phyloP scores from a whole-genome alignment of 2,797 vertebrate genomes.

The Trichosurus vulpecula region DNA sequence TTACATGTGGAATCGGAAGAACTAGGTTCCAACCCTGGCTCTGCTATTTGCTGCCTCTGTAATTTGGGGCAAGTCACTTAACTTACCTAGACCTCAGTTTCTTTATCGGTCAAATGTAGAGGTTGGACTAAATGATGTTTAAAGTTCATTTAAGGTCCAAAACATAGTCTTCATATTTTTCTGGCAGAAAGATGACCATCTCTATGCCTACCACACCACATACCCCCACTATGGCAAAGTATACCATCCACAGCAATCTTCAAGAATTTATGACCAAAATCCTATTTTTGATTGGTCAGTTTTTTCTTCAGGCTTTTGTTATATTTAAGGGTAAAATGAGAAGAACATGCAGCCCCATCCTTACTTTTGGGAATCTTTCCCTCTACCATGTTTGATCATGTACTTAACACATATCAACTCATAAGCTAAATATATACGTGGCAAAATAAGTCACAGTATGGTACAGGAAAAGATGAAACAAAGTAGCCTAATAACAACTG shows the following conservation, averaged over 20 bases:
- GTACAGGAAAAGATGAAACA: conserved; percentile 27
- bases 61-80: neutral
- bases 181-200: neutral
- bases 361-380: conserved; percentile 32
- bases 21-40: neutral
- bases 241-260: neutral
- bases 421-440: conserved; percentile 32
- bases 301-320: neutral
- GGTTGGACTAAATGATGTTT: neutral
- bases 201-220: neutral
- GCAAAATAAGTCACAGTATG: conserved; percentile 21
- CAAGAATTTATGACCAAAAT: conserved; percentile 12
- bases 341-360: conserved; percentile 42
- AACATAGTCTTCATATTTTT: neutral
- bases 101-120: neutral
- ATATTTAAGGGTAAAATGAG: neutral
- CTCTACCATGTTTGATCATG: conserved; percentile 21
- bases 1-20: neutral
- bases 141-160: neutral
- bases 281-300: conserved; percentile 33
- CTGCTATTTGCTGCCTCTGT: neutral
- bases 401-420: conserved; percentile 45
- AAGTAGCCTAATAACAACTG: conserved; percentile 14
- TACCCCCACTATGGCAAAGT: neutral
- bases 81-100: neutral